Base-by-base conservation (phyloP, 1,140 invertebrate species). In the Anastrepha ludens region DNA sequence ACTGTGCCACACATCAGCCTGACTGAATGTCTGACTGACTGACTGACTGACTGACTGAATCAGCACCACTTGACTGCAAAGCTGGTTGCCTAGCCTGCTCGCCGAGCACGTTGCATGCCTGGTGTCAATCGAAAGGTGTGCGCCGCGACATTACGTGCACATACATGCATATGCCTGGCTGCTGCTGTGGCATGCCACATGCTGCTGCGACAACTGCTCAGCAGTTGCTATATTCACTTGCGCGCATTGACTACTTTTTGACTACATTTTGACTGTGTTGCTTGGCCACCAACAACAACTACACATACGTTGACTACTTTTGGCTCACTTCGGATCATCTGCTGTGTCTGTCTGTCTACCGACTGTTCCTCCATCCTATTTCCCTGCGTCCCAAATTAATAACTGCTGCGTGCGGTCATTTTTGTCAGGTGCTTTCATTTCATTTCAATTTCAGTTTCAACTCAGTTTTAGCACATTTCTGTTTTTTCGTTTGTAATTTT, bases 351-450 rank as follows among this genome's bases (percentile, higher is more conserved):
- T 86, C 29, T 58, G 50, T 29, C 29, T 44, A 44, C 62, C 47
- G 65, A 62, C 86, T 87, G 59, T 39, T 50, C 17, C 60, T 50
- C 17, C 44, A 50, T 62, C 17, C 55, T 62, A 20, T 41, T 8
- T 39, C 13, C 29, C 59, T 60, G 15, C 41, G 29, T 41, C 60
- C 87, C 88, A 64, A 90, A 90, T 90, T 92, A 90, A 90, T 91
- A 92, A 91, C 90, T 91, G 60, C 89, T 87, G 65, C 89, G 88
- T 91, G 90, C 89, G 90, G 90, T 90, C 88, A 78, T 85, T 65
- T 88, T 87, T 89, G 88, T 90, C 91, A 92, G 90, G 89, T 92
- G 91, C 88, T 90, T 90, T 90, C 88, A 29, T 86, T 86, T 86
- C 74, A 81, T 81, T 81, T 81, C 74, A 81, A 50, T 81, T 81